Percentiles rank a stretch among this genome's conserved stretches.
These are phyloP conservation scores for Empidonax traillii DNA, from an alignment of 2,113 vertebrate genomes.

Conservation along the genomic window DNA sequence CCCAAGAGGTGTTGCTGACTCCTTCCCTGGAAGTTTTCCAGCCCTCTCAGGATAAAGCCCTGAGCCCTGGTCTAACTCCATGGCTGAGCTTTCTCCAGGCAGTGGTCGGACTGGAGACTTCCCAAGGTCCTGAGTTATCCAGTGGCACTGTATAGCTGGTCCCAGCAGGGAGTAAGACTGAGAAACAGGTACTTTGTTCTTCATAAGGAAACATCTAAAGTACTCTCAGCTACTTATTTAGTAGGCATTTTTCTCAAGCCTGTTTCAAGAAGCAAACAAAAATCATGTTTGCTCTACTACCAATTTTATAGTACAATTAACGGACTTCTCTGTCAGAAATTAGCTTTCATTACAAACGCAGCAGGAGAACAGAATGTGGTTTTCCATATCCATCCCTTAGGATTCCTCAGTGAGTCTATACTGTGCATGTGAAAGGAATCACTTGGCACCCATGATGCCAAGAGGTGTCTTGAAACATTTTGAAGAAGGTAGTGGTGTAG, in stretches of 20 bases:
- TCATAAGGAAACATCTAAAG: neutral
- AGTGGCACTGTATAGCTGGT: fast-evolving
- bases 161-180: neutral
- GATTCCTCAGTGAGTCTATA: neutral
- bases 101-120: neutral
- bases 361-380: neutral
- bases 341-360: neutral
- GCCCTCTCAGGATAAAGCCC: neutral
- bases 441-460: neutral
- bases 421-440: neutral
- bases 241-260: neutral
- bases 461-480: neutral
- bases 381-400: neutral
- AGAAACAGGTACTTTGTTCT: neutral
- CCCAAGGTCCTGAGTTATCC: neutral
- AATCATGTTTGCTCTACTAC: neutral
- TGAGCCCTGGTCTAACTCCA: neutral
- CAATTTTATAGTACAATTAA: neutral
- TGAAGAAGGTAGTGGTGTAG: fast-evolving
- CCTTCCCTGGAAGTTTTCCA: neutral
- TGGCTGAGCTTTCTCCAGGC: neutral
- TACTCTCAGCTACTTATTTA: neutral
- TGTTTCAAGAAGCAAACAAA: neutral
- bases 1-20: neutral
- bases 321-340: neutral